Conservation (phyloP, 2,797 vertebrate genomes). For the Hemitrygon akajei region DNA sequence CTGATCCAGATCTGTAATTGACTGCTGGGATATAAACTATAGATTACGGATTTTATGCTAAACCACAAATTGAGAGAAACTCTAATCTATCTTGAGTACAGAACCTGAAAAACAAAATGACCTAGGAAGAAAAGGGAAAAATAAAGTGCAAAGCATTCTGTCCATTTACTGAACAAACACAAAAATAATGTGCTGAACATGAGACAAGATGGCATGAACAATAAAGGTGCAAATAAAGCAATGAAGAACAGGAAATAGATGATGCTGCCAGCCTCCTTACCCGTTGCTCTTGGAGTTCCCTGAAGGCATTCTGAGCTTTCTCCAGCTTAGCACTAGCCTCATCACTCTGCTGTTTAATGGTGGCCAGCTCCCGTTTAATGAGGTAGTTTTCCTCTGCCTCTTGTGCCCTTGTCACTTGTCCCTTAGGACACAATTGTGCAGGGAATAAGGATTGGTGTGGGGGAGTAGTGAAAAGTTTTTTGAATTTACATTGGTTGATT, state of each 20-base stretch:
- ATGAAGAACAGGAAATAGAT: conserved; percentile 6
- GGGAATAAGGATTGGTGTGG: conserved; percentile 36
- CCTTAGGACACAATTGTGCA: conserved; percentile 79
- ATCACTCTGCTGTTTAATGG: conserved; percentile 92
- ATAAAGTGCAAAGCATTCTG: not conserved
- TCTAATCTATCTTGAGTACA: not conserved
- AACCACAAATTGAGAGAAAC: not conserved
- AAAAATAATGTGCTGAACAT: conserved; percentile 21
- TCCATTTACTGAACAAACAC: not conserved
- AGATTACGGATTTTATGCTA: conserved; percentile 3
- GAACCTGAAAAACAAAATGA: not conserved
- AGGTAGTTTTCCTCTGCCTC: conserved; percentile 99
- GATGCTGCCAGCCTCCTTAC: conserved; percentile 75
- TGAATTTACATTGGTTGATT: conserved; percentile 35
- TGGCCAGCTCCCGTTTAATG: conserved; percentile 97
- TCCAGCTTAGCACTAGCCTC: conserved; percentile 87
- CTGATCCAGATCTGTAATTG: not conserved
- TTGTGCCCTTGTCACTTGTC: conserved; percentile 99
- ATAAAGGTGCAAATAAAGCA: conserved; percentile 28
- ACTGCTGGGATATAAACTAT: not conserved
- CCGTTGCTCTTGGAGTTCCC: conserved; percentile 81
- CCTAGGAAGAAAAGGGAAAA: not conserved
- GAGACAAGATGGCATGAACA: conserved; percentile 32
- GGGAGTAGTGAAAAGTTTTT: conserved; percentile 21
- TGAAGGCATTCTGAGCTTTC: conserved; percentile 86